Base-by-base conservation (phyloP, 30 jellyfish, hydroid and myxozoan species). In the Mastigias papua region DNA sequence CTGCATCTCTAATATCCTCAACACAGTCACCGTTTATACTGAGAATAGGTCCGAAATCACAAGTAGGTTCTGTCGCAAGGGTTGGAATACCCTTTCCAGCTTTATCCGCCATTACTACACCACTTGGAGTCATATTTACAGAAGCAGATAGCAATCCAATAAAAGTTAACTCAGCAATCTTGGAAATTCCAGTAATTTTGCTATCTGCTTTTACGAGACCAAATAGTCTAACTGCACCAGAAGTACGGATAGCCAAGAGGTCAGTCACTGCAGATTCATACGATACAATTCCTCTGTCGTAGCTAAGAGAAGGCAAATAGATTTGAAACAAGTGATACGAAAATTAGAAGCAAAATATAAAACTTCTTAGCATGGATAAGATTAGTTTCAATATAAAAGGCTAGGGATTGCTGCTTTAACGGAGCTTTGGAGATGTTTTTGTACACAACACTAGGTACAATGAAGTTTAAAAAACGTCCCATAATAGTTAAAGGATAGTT, bases 11-110 rank as follows among this genome's bases (percentile, higher is more conserved):
- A 19, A 95, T 73, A 48, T 90, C 72, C 10, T 85, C 89, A 20
- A 3, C 2, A 58, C 99, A 95, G 63, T 95, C 99, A 70, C 62
- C 49, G 78, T 73, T 87, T 62, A 80, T 80, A 51, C 90, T 98
- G 11, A 91, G 96, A 10, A 75, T 66, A 27, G 73, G 48, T 51
- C 0, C 82, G 29, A 42, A 33, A 9, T 76, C 69, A 58, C 98
- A 90, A 9, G 86, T 51, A 0, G 81, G 77, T 2, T 90, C 90
- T 34, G 48, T 72, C 48, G 89, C 72, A 17, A 17, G 31, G 19
- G 66, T 62, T 23, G 97, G 97, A 0, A 93, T 87, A 1, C 29
- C 32, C 31, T 84, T 65, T 46, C 80, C 95, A 77, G 87, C 49
- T 67, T 86, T 96, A 79, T 95, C 99, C 0, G 71, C 82, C 58